Evolutionary conservation across 2,797 vertebrate genomes (phyloP), one percentile per base, ranked within the genome.

Genomic region (Phyllotis vaccarum): DNA sequence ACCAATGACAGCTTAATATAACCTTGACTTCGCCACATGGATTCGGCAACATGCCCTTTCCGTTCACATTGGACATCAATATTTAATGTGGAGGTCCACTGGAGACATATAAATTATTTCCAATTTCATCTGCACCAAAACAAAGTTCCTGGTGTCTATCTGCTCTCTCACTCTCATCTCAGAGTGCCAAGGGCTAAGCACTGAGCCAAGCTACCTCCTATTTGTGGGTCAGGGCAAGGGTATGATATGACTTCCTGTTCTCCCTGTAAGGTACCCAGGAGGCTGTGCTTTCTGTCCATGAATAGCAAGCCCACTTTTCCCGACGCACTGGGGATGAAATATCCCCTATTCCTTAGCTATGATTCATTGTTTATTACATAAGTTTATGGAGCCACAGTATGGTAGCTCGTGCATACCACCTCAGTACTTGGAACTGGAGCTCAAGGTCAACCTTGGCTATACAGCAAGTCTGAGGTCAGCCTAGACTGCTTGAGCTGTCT

Each of bases 21-120:
- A 90, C 46, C 52, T 74, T 72, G 94, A 86, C 43, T 90, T 68
- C 64, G 49, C 31, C 70, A 88, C 52, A 46, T 58, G 56, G n/a
- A 52, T 86, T 49, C 60, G 0, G 40, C 60, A 78, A 54, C 29
- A 34, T 4, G 10, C 64, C 80, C 58, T 86, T 52, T 76, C 46
- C 13, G 6, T 78, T 89, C 86, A 81, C 34, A 43, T 22, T 27
- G n/a, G 49, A 3, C 11, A 75, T 70, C 6, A 5, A 70, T 31
- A 78, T n/a, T 87, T 79, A 80, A 34, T 54, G n/a, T 43, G 86
- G 62, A 80, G 76, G 64, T 70, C 74, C 22, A 22, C 74, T 56
- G 5, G 68, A 83, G 68, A 74, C 17, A 14, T 1, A 75, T 3
- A 72, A 29, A 90, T 40, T 40, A 81, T 37, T 86, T 85, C 72